phyloP scores from a whole-genome alignment of 2,888 invertebrate species.

The Linnaemya tessellans region DNA sequence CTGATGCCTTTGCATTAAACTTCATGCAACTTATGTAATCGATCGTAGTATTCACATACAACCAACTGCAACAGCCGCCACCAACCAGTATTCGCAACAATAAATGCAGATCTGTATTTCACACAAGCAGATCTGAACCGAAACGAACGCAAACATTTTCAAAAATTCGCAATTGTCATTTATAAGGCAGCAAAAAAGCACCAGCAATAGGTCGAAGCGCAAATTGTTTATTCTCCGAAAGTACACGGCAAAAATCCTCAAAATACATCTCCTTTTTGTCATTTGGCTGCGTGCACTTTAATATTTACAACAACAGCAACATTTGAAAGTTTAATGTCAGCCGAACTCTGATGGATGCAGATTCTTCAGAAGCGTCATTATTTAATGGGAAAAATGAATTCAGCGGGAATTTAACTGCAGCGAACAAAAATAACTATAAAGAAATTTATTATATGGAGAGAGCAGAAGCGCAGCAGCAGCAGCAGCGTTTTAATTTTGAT shows the following conservation, averaged over 20 bases:
- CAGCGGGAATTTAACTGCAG: slow-evolving; percentile 23
- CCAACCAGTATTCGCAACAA: not conserved
- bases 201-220: not conserved
- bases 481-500: slow-evolving; percentile 53
- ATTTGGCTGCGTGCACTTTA: not conserved
- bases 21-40: slow-evolving; percentile 64
- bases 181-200: not conserved
- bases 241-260: slow-evolving; percentile 1
- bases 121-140: slow-evolving; percentile 35
- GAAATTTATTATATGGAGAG: slow-evolving; percentile 62
- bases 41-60: slow-evolving; percentile 63
- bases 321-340: slow-evolving; percentile 43
- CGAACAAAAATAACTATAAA: slow-evolving; percentile 40
- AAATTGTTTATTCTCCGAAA: not conserved
- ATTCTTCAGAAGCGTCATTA: slow-evolving; percentile 31
- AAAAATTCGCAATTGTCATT: slow-evolving; percentile 54
- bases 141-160: slow-evolving; percentile 24
- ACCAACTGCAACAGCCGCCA: slow-evolving; percentile 1
- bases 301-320: not conserved
- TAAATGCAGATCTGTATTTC: slow-evolving; percentile 44
- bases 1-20: slow-evolving; percentile 43
- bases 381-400: slow-evolving; percentile 56
- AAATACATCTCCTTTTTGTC: slow-evolving; percentile 16
- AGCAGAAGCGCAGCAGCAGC: slow-evolving; percentile 36
- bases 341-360: slow-evolving; percentile 38